Conservation (phyloP, 1,140 invertebrate genomes). For the Ostrea edulis region DNA sequence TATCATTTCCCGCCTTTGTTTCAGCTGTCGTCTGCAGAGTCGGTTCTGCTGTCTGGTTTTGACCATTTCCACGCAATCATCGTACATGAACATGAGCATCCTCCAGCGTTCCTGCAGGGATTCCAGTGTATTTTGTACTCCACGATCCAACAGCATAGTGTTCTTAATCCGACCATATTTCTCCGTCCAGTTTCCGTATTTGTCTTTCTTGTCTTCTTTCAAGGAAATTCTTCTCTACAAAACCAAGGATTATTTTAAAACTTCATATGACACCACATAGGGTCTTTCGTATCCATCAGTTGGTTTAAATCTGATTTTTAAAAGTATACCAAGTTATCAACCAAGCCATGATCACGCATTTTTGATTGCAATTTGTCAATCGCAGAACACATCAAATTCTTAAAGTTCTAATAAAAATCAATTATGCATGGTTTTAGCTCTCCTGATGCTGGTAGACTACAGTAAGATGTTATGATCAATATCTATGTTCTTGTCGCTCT, state of each 20-base stretch:
- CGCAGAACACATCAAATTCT: no score
- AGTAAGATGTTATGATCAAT: no score
- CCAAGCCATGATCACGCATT: no score
- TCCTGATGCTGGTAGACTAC: no score
- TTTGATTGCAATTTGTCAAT: no score
- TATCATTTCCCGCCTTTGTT: constrained; percentile 42
- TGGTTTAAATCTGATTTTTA: no score
- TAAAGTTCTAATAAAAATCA: no score
- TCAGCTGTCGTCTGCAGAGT: background rate
- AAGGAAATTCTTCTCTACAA: constrained; percentile 63
- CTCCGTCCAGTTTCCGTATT: constrained; percentile 62
- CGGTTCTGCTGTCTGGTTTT: constrained; percentile 24
- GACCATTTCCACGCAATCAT: constrained; percentile 65
- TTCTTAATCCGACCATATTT: constrained; percentile 62
- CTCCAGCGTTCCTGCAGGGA: constrained; percentile 67
- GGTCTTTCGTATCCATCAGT: no score
- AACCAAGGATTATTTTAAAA: background rate
- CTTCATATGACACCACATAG: no score
- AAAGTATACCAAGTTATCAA: no score
- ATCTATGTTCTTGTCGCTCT: no score
- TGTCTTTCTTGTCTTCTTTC: constrained; percentile 55
- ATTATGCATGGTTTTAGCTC: no score
- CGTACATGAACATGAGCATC: constrained; percentile 72
- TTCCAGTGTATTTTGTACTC: constrained; percentile 64
- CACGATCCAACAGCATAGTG: constrained; percentile 60